These are phyloP conservation scores for Vidua macroura DNA, from an alignment of 2,113 vertebrate species.

Conservation along the genomic window DNA sequence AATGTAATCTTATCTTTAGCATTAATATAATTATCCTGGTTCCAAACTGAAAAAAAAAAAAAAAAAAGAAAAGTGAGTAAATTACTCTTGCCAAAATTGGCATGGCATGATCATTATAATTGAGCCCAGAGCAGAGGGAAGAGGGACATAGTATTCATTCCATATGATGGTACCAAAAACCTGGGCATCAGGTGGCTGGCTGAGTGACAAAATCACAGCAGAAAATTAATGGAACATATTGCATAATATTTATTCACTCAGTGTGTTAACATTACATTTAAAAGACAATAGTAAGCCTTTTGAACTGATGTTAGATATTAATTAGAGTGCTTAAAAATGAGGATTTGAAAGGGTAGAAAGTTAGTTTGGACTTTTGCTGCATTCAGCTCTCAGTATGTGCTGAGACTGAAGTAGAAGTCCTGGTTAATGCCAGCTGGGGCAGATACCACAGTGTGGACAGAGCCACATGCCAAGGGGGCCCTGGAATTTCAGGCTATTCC, in stretches of 20 bases:
- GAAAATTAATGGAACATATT: neutral
- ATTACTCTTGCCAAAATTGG: neutral
- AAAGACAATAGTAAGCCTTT: neutral
- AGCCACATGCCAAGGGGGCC: accelerated
- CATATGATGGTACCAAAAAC: neutral
- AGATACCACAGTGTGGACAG: neutral
- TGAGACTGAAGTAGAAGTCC: neutral
- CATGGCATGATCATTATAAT: neutral
- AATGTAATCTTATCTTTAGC: neutral
- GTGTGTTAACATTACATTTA: neutral
- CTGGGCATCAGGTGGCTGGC: neutral
- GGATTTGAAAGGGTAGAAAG: neutral
- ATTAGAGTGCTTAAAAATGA: neutral
- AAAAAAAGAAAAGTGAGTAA: neutral
- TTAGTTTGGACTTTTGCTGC: neutral
- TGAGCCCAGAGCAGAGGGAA: neutral
- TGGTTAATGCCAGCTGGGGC: neutral
- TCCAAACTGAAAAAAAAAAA: neutral
- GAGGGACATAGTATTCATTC: neutral
- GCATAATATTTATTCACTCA: neutral
- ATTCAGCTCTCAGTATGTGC: neutral
- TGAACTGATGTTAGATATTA: neutral
- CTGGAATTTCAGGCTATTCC: neutral
- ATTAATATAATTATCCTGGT: neutral
- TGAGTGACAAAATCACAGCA: neutral